Evolutionary conservation across 2,113 vertebrate species (phyloP).

Genomic region (Centropus bengalensis): DNA sequence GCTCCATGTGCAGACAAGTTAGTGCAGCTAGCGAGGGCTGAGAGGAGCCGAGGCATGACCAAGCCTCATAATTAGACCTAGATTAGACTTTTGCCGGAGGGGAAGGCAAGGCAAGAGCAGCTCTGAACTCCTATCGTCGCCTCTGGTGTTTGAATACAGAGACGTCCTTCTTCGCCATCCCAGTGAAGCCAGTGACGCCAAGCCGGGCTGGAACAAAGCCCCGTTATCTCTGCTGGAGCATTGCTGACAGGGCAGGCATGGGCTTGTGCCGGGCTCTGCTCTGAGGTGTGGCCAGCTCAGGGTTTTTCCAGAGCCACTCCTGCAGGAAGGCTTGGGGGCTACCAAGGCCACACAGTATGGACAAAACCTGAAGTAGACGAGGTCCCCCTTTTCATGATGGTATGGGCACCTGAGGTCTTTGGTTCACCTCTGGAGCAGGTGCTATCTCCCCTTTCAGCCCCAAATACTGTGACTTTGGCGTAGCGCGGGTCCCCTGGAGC

Average conservation of each 20-base stretch:
- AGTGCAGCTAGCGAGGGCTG: constrained; percentile 9
- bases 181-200: background rate
- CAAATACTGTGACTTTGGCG: accelerated
- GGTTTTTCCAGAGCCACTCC: background rate
- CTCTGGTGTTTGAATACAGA: constrained; percentile 8
- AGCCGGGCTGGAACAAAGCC: background rate
- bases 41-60: constrained; percentile 12
- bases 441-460: background rate
- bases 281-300: background rate
- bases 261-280: background rate
- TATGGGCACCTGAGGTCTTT: background rate
- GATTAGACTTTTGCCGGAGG: constrained; percentile 39
- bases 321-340: background rate
- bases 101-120: constrained; percentile 33
- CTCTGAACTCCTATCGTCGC: constrained; percentile 12
- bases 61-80: constrained; percentile 45
- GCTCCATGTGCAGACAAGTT: background rate
- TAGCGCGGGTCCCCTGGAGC: background rate
- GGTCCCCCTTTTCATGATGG: background rate
- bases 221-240: background rate
- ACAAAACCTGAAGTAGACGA: background rate
- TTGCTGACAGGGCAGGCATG: background rate
- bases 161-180: background rate
- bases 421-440: background rate
- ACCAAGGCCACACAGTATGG: background rate